phyloP scores from a whole-genome alignment of 2,797 vertebrate species.

The Oryzias sinensis region DNA sequence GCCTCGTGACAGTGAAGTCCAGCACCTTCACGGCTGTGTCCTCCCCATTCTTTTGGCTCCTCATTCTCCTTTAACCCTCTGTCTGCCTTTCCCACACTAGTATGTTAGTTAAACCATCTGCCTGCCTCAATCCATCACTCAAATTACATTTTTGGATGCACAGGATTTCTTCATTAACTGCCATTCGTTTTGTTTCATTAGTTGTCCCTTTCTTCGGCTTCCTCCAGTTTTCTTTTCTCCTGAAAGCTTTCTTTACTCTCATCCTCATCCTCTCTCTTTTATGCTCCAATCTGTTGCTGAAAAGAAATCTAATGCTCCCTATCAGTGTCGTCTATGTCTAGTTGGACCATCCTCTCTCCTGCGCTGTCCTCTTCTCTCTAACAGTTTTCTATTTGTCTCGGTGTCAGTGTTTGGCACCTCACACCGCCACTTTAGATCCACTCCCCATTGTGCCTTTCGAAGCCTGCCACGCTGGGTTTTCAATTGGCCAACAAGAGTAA shows the following conservation, averaged over 20 bases:
- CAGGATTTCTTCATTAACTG: slow-evolving; percentile 12
- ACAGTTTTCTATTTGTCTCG: slow-evolving; percentile 76
- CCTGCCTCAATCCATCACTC: slow-evolving; percentile 43
- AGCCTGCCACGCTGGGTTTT: slow-evolving; percentile 63
- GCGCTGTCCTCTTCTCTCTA: slow-evolving; percentile 58
- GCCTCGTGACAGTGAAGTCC: slow-evolving; percentile 62
- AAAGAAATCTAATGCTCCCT: slow-evolving; percentile 62
- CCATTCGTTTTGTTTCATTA: slow-evolving; percentile 18
- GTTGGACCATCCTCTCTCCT: slow-evolving; percentile 25
- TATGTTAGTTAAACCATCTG: slow-evolving; percentile 55
- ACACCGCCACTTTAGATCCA: slow-evolving; percentile 68
- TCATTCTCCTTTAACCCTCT: slow-evolving; percentile 23
- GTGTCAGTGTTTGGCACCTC: slow-evolving; percentile 69
- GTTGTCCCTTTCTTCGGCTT: slow-evolving; percentile 1
- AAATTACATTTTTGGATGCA: slow-evolving; percentile 25
- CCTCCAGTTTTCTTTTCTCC: neutral
- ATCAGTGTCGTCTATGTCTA: slow-evolving; percentile 37
- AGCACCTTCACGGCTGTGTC: slow-evolving; percentile 42
- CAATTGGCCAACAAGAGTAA: slow-evolving; percentile 76
- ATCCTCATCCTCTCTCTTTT: slow-evolving; percentile 5
- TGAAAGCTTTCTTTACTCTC: slow-evolving; percentile 6
- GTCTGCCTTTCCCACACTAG: slow-evolving; percentile 33
- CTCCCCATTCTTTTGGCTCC: slow-evolving; percentile 38
- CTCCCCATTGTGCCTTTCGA: slow-evolving; percentile 64
- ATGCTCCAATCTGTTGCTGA: slow-evolving; percentile 33